A percentile compares a stretch with the other conserved stretches of the same genome.
Evolutionary conservation across 2,797 vertebrate species (phyloP).

Genomic region (Pterois miles): DNA sequence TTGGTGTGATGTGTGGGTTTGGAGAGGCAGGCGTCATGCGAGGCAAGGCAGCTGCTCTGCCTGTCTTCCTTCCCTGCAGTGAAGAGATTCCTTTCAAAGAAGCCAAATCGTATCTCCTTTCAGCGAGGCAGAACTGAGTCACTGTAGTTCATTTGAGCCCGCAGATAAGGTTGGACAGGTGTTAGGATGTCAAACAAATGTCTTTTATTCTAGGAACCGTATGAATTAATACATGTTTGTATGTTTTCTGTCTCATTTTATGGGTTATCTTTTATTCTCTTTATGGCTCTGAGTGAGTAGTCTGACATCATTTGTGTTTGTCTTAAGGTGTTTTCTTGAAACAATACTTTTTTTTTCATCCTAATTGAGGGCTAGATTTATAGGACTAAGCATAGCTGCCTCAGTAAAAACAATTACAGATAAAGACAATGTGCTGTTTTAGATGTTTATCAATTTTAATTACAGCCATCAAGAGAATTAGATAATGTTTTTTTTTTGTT

Average conservation of each 20-base stretch:
- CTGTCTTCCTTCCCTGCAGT: slow-evolving; percentile 53
- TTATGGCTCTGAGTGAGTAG: background rate
- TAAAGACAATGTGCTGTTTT: slow-evolving; percentile 41
- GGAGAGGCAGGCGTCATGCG: slow-evolving; percentile 54
- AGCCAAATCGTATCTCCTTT: slow-evolving; percentile 66
- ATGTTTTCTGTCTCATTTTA: slow-evolving; percentile 6
- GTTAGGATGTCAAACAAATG: slow-evolving; percentile 47
- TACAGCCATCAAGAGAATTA: slow-evolving; percentile 31
- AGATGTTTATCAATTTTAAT: slow-evolving; percentile 57
- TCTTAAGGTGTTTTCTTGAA: slow-evolving; percentile 25
- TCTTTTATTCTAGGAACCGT: slow-evolving; percentile 15
- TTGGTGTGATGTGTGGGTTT: slow-evolving; percentile 59
- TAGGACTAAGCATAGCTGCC: background rate
- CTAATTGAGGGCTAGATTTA: slow-evolving; percentile 22
- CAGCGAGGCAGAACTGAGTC: slow-evolving; percentile 59
- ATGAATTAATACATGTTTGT: slow-evolving; percentile 1
- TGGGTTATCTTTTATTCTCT: slow-evolving; percentile 14
- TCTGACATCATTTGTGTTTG: slow-evolving; percentile 10
- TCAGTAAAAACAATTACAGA: slow-evolving; percentile 33
- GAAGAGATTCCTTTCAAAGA: slow-evolving; percentile 65
- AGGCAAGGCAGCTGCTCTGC: slow-evolving; percentile 68
- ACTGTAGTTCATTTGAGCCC: slow-evolving; percentile 52
- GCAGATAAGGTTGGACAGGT: slow-evolving; percentile 67
- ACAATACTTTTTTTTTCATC: background rate
- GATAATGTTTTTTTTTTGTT: slow-evolving; percentile 7